phyloP scores from a whole-genome alignment of 2,797 vertebrate genomes.

The Chelon labrosus region DNA sequence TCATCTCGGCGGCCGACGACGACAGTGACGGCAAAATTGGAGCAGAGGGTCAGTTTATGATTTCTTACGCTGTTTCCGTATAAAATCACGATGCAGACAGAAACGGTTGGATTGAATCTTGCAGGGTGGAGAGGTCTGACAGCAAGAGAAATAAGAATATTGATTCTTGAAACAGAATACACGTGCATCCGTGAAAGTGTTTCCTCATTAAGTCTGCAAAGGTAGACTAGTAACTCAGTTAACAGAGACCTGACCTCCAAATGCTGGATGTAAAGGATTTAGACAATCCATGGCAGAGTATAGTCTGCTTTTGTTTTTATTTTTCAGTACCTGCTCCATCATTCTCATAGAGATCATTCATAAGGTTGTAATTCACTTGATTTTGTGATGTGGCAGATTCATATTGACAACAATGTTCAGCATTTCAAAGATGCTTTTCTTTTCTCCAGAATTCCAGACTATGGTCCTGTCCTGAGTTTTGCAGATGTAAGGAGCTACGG shows the following conservation, averaged over 20 bases:
- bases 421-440: conserved; percentile 4
- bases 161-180: not conserved
- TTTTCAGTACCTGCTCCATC: not conserved
- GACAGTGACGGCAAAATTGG: conserved; percentile 95
- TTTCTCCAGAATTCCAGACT: conserved; percentile 90
- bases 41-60: conserved; percentile 87
- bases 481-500: conserved; percentile 35
- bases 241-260: not conserved
- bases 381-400: not conserved
- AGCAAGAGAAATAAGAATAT: not conserved
- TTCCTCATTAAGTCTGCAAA: too few relatives aligned
- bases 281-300: conserved; percentile 18
- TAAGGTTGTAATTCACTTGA: conserved; percentile 1
- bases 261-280: conserved; percentile 25
- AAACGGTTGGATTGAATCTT: conserved; percentile 19
- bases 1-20: conserved; percentile 91
- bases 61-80: conserved; percentile 30
- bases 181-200: not conserved
- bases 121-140: not conserved
- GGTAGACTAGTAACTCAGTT: too few relatives aligned
- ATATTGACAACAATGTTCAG: not conserved
- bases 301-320: conserved; percentile 16
- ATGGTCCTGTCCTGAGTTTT: conserved; percentile 92
- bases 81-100: conserved; percentile 15
- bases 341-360: not conserved